A percentile compares a stretch with the other conserved stretches of the same genome.
These are phyloP conservation scores for Conchocele bisecta DNA, from an alignment of 2,888 invertebrate genomes.

Conservation along the genomic window DNA sequence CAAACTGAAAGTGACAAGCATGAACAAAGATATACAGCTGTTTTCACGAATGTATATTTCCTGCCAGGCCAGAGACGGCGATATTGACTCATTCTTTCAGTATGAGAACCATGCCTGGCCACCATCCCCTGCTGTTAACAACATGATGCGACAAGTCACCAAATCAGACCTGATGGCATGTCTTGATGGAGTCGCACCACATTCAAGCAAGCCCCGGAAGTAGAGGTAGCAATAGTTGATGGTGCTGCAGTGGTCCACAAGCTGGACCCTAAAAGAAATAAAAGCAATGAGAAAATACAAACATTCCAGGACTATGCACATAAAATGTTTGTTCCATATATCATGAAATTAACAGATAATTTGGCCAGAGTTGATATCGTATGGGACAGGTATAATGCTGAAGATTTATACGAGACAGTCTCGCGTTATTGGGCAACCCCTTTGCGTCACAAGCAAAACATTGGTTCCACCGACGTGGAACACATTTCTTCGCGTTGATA, in stretches of 20 bases:
- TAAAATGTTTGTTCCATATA: neutral
- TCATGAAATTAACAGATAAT: neutral
- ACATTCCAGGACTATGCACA: neutral
- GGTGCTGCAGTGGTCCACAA: neutral
- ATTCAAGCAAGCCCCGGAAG: neutral
- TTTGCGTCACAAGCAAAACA: slow-evolving; percentile 31
- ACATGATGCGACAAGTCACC: neutral
- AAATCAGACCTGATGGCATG: slow-evolving; percentile 6
- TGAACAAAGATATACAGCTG: neutral
- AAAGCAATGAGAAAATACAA: neutral
- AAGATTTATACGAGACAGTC: slow-evolving; percentile 41
- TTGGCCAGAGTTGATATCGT: slow-evolving; percentile 30
- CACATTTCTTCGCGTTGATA: slow-evolving; percentile 29
- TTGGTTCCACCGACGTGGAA: slow-evolving; percentile 48
- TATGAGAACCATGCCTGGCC: neutral
- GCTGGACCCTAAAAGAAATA: neutral
- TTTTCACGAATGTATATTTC: slow-evolving; percentile 11
- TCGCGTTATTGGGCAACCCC: slow-evolving; percentile 29
- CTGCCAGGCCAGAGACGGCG: neutral
- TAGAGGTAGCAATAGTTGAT: no score
- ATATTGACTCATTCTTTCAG: slow-evolving; percentile 13
- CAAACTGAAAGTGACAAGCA: neutral
- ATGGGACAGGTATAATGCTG: slow-evolving; percentile 25
- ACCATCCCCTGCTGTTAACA: neutral
- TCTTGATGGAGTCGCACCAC: neutral